Conservation (phyloP, 1,140 invertebrate species). For the Ditylenchus dipsaci region DNA sequence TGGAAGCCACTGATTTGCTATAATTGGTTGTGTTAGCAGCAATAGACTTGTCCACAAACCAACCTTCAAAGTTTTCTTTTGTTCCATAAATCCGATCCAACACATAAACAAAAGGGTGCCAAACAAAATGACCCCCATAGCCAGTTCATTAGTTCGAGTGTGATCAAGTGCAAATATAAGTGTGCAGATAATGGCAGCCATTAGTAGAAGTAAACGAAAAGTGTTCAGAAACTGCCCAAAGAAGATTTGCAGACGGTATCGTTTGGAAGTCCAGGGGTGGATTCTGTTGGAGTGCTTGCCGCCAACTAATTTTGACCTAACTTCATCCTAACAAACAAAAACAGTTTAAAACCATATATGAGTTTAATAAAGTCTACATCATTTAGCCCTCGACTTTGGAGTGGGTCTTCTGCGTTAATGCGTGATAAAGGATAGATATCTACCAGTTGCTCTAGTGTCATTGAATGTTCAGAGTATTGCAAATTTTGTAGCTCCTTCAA, state of each 20-base stretch:
- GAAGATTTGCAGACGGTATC: conserved; percentile 21
- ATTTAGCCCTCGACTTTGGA: conserved; percentile 29
- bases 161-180: conserved; percentile 35
- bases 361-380: conserved; percentile 9
- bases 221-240: conserved; percentile 36
- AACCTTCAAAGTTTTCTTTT: conserved; percentile 14
- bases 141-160: conserved; percentile 16
- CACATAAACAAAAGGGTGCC: conserved; percentile 29
- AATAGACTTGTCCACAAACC: not conserved
- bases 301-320: conserved; percentile 12
- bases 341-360: not conserved
- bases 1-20: conserved; percentile 42
- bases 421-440: conserved; percentile 42
- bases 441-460: conserved; percentile 32
- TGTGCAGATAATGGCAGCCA: conserved; percentile 33
- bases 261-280: not conserved
- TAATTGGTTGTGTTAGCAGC: conserved; percentile 1
- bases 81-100: conserved; percentile 26
- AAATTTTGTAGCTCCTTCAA: no score
- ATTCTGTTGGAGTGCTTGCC: conserved; percentile 12
- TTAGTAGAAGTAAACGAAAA: conserved; percentile 38
- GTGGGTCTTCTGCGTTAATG: conserved; percentile 21
- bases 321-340: conserved; percentile 23
- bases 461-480: conserved; percentile 28
- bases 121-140: conserved; percentile 39